Conservation (phyloP, 2,113 vertebrate genomes). For the Austrofundulus limnaeus region DNA sequence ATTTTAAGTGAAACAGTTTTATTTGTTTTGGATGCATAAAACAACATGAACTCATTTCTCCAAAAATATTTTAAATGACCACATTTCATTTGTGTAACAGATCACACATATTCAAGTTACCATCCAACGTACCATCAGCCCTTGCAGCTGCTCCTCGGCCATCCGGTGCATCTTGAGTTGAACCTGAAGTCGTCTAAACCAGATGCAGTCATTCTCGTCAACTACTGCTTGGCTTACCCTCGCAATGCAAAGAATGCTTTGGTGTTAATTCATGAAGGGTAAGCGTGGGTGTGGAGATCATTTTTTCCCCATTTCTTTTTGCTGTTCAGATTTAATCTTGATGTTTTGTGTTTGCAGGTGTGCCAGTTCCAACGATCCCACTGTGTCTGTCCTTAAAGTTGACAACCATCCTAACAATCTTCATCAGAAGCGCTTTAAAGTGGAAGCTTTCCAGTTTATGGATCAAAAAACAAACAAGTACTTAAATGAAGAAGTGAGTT, state of each 20-base stretch:
- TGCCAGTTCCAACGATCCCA: constrained; percentile 63
- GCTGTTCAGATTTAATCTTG: background rate
- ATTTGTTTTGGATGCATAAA: background rate
- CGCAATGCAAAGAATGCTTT: constrained; percentile 66
- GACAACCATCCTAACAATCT: constrained; percentile 23
- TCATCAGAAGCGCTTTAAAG: constrained; percentile 60
- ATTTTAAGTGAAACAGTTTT: background rate
- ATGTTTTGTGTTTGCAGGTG: constrained; percentile 56
- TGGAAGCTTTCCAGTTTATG: constrained; percentile 77
- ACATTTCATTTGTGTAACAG: constrained; percentile 32
- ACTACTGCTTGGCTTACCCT: constrained; percentile 78
- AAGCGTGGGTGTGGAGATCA: background rate
- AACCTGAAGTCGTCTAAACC: constrained; percentile 48
- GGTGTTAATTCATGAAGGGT: constrained; percentile 77
- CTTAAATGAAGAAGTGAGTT: constrained; percentile 74
- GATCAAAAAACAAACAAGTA: constrained; percentile 60
- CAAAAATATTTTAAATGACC: background rate
- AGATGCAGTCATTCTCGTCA: constrained; percentile 65
- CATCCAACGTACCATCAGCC: constrained; percentile 52
- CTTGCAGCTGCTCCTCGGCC: constrained; percentile 65
- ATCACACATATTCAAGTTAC: constrained; percentile 57
- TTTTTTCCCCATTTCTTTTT: too few relatives aligned
- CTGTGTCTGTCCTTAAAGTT: constrained; percentile 48
- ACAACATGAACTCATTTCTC: background rate
- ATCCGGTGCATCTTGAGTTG: constrained; percentile 71